phyloP scores from a whole-genome alignment of 2,888 invertebrate genomes.

The Pollenia labialis region DNA sequence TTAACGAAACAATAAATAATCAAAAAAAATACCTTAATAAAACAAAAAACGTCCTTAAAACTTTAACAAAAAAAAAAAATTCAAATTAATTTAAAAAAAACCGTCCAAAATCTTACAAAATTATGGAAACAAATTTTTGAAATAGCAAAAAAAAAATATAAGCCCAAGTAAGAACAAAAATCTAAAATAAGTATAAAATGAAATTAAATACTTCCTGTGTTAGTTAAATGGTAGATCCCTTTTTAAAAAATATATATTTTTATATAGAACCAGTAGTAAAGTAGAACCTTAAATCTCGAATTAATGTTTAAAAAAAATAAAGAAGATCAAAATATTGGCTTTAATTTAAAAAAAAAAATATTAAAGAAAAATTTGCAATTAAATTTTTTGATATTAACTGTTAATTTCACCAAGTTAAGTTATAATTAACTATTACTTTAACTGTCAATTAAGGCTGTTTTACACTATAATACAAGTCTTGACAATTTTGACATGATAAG shows the following conservation, averaged over 20 bases:
- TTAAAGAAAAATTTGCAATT: neutral
- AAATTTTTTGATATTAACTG: conserved; percentile 14
- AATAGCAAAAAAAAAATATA: conserved; percentile 5
- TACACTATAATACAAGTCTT: too few relatives aligned
- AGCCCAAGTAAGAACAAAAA: neutral
- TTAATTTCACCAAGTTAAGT: too few relatives aligned
- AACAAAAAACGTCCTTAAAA: conserved; percentile 64
- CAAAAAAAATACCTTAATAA: conserved; percentile 45
- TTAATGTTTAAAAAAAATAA: neutral
- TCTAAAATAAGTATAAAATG: neutral
- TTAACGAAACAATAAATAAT: conserved; percentile 28
- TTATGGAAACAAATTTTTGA: conserved; percentile 13
- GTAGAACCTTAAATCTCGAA: conserved; percentile 40
- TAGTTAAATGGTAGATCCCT: neutral
- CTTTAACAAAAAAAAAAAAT: conserved; percentile 28
- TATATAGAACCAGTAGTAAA: conserved; percentile 47
- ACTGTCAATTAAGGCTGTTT: too few relatives aligned
- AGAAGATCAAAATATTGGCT: conserved; percentile 38
- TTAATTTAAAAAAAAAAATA: conserved; percentile 5
- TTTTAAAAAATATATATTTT: conserved; percentile 37
- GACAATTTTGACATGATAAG: too few relatives aligned
- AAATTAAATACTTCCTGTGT: neutral
- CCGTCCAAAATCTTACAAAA: conserved; percentile 64
- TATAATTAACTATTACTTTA: too few relatives aligned
- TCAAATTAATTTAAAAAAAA: conserved; percentile 42